Percentiles rank a stretch among this genome's conserved stretches.
Conservation (phyloP, 2,797 vertebrate genomes). For the Dryobates pubescens region DNA sequence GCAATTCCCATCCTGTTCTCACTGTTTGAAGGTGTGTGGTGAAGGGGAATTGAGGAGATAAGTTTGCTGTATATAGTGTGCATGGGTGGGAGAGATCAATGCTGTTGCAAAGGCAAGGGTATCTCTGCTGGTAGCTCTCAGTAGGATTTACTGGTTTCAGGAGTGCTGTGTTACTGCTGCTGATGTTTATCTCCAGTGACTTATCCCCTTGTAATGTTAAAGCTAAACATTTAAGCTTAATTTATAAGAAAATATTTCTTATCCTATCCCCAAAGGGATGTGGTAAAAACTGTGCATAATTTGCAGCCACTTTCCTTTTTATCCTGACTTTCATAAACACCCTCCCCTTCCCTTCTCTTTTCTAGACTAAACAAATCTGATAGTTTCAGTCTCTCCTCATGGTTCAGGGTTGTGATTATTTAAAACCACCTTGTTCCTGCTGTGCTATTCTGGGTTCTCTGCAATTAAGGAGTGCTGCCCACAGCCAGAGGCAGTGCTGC, state of each 20-base stretch:
- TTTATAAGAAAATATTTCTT: constrained; percentile 13
- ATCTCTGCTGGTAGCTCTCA: background rate
- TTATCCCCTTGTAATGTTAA: background rate
- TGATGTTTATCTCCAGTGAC: background rate
- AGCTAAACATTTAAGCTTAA: constrained; percentile 22
- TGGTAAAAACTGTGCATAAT: background rate
- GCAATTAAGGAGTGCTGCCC: background rate
- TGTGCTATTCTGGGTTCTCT: background rate
- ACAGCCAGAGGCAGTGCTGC: background rate
- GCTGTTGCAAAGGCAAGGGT: background rate
- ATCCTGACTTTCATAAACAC: background rate
- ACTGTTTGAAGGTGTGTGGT: background rate
- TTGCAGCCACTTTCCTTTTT: background rate
- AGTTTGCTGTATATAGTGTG: background rate
- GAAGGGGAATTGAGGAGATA: background rate
- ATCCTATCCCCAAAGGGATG: background rate
- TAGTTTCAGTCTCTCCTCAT: background rate
- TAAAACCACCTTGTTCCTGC: background rate
- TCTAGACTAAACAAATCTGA: constrained; percentile 40
- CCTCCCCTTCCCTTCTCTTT: background rate
- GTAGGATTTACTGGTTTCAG: background rate
- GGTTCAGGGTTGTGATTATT: background rate
- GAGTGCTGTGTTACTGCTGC: background rate
- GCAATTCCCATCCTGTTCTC: background rate
- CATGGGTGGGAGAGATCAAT: background rate